Percentiles rank a stretch among this genome's conserved stretches.
phyloP scores from a whole-genome alignment of 2,888 invertebrate species.

The Pycnomerus fuliginosus region DNA sequence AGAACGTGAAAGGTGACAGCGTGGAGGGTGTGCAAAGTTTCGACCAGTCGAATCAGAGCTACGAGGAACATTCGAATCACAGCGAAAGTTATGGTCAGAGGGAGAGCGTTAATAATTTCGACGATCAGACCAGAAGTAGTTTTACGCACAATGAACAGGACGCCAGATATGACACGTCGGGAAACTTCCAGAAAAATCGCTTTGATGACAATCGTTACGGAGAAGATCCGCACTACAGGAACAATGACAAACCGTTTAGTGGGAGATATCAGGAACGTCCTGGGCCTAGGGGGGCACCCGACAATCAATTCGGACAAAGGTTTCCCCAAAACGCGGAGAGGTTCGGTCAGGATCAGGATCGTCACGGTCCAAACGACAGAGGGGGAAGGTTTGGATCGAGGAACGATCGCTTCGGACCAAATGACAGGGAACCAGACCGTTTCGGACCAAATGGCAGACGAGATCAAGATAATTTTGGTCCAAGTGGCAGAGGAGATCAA shows the following conservation, averaged over 20 bases:
- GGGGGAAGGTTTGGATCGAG: no score
- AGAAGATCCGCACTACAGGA: constrained; percentile 1
- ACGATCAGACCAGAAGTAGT: constrained; percentile 47
- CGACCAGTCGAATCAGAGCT: constrained; percentile 34
- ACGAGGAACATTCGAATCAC: constrained; percentile 30
- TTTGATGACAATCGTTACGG: constrained; percentile 9
- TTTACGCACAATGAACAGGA: constrained; percentile 32
- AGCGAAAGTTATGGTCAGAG: constrained; percentile 26
- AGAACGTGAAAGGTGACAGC: constrained; percentile 37
- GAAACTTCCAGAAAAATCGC: constrained; percentile 8
- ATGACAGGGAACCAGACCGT: no score
- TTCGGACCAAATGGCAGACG: no score
- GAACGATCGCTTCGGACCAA: no score
- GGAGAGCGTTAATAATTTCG: constrained; percentile 41
- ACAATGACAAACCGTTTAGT: no score
- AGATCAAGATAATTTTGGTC: constrained; percentile 9
- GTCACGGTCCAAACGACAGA: no score
- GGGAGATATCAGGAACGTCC: no score
- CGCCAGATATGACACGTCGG: constrained; percentile 7
- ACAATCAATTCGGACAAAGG: constrained; percentile 3
- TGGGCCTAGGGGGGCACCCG: no score
- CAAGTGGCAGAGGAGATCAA: constrained; percentile 13
- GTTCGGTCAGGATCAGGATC: no score
- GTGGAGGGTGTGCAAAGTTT: background rate
- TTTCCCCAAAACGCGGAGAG: constrained; percentile 5